Evolutionary conservation across 2,113 vertebrate species (phyloP), one percentile per base, ranked within the genome.

Genomic region (Geococcyx californianus): DNA sequence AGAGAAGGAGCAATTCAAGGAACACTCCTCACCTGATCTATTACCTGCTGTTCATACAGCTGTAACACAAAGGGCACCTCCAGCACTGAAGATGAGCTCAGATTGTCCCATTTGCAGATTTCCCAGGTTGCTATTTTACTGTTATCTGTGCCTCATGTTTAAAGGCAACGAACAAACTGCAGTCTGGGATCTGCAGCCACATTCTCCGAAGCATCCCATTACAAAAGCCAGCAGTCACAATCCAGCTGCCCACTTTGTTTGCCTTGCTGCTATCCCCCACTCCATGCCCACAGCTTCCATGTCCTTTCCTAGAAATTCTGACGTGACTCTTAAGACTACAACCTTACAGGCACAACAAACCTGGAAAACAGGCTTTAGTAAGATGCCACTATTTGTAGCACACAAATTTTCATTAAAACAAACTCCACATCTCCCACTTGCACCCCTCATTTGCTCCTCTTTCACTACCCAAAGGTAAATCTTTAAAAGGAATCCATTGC

Each of bases 151-250:
- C 13, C 55, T 67, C 29, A 8, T 2, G 20, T 85, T 76, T 85
- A 82, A 68, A 73, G 60, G 24, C 66, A 44, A 45, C 1, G 3
- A 64, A 49, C 26, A 54, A 59, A 17, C 4, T 1, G 3, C 0
- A 2, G 36, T 20, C 16, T 52, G 16, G 45, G 24, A 60, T 13
- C 45, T 12, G 3, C 42, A 89, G 60, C 52, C 84, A 36, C 5
- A 1, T 13, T 34, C 73, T 59, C 70, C 28, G 60, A 10, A n/a
- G 45, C 77, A 59, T 28, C 16, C 4, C 55, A 3, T 23, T 55
- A 64, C 47, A 51, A 63, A 78, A 4, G 3, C 25, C 9, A 33
- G 19, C 1, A 36, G 24, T 8, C n/a, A 13, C 0, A 3, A 82
- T 16, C 25, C 13, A 54, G 7, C 38, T 55, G 56, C 47, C 47